Conservation (phyloP, 1,140 invertebrate species). For the Chironomus striatipennis region DNA sequence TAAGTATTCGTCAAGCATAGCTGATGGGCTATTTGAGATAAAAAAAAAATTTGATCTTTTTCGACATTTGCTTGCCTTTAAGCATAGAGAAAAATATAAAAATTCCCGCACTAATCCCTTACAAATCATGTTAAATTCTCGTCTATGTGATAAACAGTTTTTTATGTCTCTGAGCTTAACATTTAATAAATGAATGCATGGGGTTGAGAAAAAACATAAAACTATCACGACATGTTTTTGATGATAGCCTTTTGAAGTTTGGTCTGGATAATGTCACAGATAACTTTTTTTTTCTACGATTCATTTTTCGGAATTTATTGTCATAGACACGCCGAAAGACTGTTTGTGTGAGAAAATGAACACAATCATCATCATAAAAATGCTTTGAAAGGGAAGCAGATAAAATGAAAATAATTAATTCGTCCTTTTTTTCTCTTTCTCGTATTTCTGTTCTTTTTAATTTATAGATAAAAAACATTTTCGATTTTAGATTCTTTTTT, state of each 20-base stretch:
- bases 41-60: no score
- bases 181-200: no score
- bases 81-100: no score
- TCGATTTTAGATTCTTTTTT: not conserved
- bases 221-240: not conserved
- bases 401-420: not conserved
- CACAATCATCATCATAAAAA: not conserved
- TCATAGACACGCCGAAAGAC: not conserved
- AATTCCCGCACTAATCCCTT: no score
- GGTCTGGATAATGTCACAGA: not conserved
- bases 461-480: not conserved
- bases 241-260: conserved; percentile 2
- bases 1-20: no score
- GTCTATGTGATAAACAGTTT: no score
- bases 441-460: no score
- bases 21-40: no score
- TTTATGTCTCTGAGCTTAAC: no score
- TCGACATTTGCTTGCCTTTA: no score
- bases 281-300: not conserved
- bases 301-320: not conserved
- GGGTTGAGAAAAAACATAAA: no score
- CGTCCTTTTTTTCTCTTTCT: not conserved
- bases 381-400: not conserved
- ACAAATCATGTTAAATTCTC: no score
- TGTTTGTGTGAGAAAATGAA: not conserved